Evolutionary conservation across 2,888 invertebrate species (phyloP), one percentile per base, ranked within the genome.

Genomic region (Apeira syringaria): DNA sequence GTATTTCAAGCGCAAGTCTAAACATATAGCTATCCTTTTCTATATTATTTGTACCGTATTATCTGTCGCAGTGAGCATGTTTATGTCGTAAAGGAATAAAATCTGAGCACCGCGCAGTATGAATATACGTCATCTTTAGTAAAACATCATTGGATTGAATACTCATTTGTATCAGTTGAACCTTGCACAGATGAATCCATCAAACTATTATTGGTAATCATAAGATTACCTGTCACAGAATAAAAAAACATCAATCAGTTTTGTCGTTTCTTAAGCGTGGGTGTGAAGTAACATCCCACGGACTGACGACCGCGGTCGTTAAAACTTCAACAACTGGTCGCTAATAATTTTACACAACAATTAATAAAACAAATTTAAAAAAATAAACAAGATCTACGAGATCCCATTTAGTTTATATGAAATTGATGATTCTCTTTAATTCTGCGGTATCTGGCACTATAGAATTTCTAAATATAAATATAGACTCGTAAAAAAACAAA

Each of bases 291-390:
- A 47, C 30, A 30, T 28, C 36, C 41, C 28, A 32, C 29, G 38
- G 30, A 29, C 28, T 56, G 49, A 49, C 47, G 41, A 38, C 29
- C 18, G 40, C 37, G 43, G 42, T 52, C 52, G 50, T 56, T 52
- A 58, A 55, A 49, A 49, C 32, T 50, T 56, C 50, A 53, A 35
- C 52, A 20, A 17, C 13, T 25, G 31, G 47, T 49, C 20, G 37
- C 50, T 46, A 56, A 53, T 49, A 49, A 53, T 50, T 53, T 49
- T 30, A 53, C 40, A 41, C 27, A 38, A 43, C 50, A 50, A 53
- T 56, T 49, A 56, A 53, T 50, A 41, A 37, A 32, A 47, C 40
- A 42, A 27, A 40, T 48, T 47, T 39, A 13, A 17, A 22, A 22
- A 47, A 47, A 44, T 26, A 45, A 42, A 44, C 25, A 42, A 37